Evolutionary conservation across 2,888 invertebrate genomes (phyloP).

Genomic region (Patella ulyssiponensis): DNA sequence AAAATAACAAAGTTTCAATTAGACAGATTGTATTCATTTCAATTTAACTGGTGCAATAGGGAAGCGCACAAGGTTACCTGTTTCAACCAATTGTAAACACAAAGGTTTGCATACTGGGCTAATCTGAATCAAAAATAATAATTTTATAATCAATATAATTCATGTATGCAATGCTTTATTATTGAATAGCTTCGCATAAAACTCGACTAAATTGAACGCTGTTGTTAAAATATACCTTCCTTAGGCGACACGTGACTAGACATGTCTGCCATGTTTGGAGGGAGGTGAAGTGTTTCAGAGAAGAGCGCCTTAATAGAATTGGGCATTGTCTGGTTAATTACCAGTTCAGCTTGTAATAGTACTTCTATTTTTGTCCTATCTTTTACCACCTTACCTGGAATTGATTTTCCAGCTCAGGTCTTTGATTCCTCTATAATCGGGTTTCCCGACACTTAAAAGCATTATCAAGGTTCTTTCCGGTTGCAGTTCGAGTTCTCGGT

Average conservation of each 20-base stretch:
- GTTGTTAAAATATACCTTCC: conserved; percentile 3
- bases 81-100: background rate
- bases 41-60: background rate
- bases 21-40: conserved; percentile 2
- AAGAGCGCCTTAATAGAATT: conserved; percentile 2
- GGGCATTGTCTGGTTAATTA: background rate
- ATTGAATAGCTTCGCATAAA: too few species aligned
- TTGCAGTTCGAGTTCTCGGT: conserved; percentile 8
- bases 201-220: too few species aligned
- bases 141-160: too few species aligned
- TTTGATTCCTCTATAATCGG: background rate
- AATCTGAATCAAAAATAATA: too few species aligned
- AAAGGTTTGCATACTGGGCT: too few species aligned
- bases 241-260: conserved; percentile 5
- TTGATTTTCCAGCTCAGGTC: background rate
- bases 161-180: too few species aligned
- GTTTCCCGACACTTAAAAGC: conserved; percentile 9
- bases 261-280: background rate
- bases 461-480: conserved; percentile 5
- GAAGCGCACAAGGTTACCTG: background rate
- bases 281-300: conserved; percentile 7
- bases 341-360: background rate
- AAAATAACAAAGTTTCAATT: conserved; percentile 6
- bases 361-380: background rate
- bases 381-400: background rate